phyloP scores from a whole-genome alignment of 1,140 invertebrate genomes.

The Gryon sp. region DNA sequence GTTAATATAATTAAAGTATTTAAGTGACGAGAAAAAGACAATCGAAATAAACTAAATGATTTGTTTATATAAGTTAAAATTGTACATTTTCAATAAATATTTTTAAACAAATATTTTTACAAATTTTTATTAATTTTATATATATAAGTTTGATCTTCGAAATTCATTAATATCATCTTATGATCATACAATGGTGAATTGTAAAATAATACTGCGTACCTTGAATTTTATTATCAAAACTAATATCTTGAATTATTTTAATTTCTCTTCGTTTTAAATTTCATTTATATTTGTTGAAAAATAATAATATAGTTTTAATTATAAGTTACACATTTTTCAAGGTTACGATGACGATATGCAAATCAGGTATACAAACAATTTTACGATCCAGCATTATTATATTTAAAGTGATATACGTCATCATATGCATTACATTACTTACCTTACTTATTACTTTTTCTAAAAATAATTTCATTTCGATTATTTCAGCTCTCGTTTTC shows the following conservation, averaged over 20 bases:
- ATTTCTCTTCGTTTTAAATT: background rate
- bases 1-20: too few species aligned
- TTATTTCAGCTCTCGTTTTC: constrained; percentile 2
- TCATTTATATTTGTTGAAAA: background rate
- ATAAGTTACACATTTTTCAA: constrained; percentile 4
- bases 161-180: too few species aligned
- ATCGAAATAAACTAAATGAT: too few species aligned
- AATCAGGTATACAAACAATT: background rate
- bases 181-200: too few species aligned
- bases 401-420: background rate
- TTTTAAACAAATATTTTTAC: too few species aligned
- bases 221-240: background rate
- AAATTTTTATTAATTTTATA: too few species aligned
- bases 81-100: too few species aligned
- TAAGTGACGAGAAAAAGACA: too few species aligned
- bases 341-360: background rate
- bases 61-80: too few species aligned
- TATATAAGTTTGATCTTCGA: too few species aligned
- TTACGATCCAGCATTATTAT: constrained; percentile 13
- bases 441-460: background rate
- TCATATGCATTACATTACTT: constrained; percentile 6
- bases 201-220: too few species aligned
- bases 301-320: constrained; percentile 8
- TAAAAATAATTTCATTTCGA: background rate
- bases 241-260: too few species aligned